Evolutionary conservation across 2,888 invertebrate species (phyloP), one percentile per base, ranked within the genome.

Genomic region (Eupeodes luniger): DNA sequence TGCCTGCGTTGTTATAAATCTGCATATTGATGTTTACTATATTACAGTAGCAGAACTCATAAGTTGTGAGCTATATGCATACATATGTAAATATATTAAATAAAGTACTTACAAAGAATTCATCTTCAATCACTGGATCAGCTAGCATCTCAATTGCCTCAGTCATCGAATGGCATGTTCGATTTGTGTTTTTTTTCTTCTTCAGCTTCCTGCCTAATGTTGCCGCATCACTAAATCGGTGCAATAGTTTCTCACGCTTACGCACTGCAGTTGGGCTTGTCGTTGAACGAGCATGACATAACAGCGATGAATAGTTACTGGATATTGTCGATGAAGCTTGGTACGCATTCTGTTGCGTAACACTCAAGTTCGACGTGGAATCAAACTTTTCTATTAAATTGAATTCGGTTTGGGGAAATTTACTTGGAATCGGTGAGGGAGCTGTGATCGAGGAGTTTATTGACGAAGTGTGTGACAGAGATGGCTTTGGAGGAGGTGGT

Each of bases 61-160:
- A 19, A 19, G 19, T 19, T 19, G 19, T 0, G 19, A 19, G 19
- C 19, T 19, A 27, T 27, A 27, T 27, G 3, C 27, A 27, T 27
- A 27, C 27, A 27, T 27, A n/a, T n/a, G n/a, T n/a, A 27, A 27
- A 27, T 27, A 27, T 5, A 40, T 40, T 40, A 40, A 40, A 7
- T 40, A 40, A 40, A 40, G 5, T 92, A 94, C 93, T 94, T 91
- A 94, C 93, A 84, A 93, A 93, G 91, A 93, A 93, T 89, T 93
- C 93, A 91, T 94, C 93, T 90, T 94, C 93, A 85, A 93, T 92
- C 74, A 94, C 94, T n/a, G 93, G 93, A 92, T 94, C 93, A 77
- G 93, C 93, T 12, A 94, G 91, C 92, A 94, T 93, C 91, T 94
- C 93, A 80, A 94, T 93, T 79, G 93, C 92, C 82, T 94, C 93